Evolutionary conservation across 2,113 vertebrate species (phyloP).

Genomic region (Micronycteris hirsuta): DNA sequence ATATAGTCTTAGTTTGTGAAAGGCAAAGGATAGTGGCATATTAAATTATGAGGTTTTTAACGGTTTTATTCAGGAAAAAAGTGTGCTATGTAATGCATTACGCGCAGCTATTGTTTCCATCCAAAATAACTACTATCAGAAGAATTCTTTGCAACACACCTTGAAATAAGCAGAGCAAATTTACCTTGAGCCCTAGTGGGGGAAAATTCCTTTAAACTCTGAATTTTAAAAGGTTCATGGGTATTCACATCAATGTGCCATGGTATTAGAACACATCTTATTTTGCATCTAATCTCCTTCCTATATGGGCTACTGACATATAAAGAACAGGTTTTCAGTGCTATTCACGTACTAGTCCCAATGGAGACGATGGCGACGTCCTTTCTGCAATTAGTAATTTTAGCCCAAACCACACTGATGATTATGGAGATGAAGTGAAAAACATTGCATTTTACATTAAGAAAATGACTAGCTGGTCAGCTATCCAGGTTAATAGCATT

Average conservation of each 20-base stretch:
- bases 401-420: conserved; percentile 9
- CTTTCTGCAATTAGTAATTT: conserved; percentile 68
- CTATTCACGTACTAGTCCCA: conserved; percentile 29
- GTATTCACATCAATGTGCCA: neutral
- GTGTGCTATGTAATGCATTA: neutral
- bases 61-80: conserved; percentile 4
- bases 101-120: conserved; percentile 12
- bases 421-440: conserved; percentile 42
- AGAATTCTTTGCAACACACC: conserved; percentile 47
- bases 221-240: conserved; percentile 40
- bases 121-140: neutral
- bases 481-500: conserved; percentile 27
- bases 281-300: conserved; percentile 45
- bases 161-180: conserved; percentile 66
- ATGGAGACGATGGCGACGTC: conserved; percentile 49
- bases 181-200: neutral
- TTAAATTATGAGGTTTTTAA: conserved; percentile 23
- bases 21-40: neutral
- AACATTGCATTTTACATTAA: conserved; percentile 50
- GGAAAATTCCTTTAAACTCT: conserved; percentile 45
- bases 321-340: conserved; percentile 61
- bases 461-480: conserved; percentile 36
- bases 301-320: conserved; percentile 48
- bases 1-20: conserved; percentile 44
- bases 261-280: conserved; percentile 2